Evolutionary conservation across 2,113 vertebrate species (phyloP).

Genomic region (Empidonax traillii): DNA sequence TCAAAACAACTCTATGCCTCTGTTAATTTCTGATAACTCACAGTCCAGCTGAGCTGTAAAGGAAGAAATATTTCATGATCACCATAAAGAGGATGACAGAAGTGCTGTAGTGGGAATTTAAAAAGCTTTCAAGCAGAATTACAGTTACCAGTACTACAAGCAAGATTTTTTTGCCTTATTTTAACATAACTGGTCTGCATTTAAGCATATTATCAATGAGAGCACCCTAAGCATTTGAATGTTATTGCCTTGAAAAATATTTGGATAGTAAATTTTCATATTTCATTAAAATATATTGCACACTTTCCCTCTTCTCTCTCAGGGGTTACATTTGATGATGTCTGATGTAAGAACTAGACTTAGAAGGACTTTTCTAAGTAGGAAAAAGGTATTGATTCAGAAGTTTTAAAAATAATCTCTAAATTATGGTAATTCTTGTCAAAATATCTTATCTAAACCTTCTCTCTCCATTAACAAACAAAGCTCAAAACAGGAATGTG

Average conservation of each 20-base stretch:
- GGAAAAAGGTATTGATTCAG: not conserved
- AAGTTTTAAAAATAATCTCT: not conserved
- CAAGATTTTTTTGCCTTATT: not conserved
- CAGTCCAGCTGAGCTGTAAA: not conserved
- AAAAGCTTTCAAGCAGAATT: not conserved
- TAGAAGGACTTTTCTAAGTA: not conserved
- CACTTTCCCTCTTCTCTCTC: not conserved
- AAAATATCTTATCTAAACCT: not conserved
- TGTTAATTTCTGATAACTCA: not conserved
- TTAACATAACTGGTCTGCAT: not conserved
- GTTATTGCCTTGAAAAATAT: not conserved
- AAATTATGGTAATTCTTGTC: not conserved
- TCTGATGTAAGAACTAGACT: not conserved
- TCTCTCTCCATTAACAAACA: not conserved
- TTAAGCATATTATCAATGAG: not conserved
- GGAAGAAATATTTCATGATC: not conserved
- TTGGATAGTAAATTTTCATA: not conserved
- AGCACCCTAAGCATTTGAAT: not conserved
- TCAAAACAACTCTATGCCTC: not conserved
- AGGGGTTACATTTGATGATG: not conserved
- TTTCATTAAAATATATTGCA: not conserved
- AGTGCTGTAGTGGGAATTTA: not conserved
- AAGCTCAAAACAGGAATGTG: not conserved
- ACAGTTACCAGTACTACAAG: not conserved
- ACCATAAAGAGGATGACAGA: not conserved